Evolutionary conservation across 2,797 vertebrate genomes (phyloP), one percentile per base, ranked within the genome.

Genomic region (Bradypus variegatus): DNA sequence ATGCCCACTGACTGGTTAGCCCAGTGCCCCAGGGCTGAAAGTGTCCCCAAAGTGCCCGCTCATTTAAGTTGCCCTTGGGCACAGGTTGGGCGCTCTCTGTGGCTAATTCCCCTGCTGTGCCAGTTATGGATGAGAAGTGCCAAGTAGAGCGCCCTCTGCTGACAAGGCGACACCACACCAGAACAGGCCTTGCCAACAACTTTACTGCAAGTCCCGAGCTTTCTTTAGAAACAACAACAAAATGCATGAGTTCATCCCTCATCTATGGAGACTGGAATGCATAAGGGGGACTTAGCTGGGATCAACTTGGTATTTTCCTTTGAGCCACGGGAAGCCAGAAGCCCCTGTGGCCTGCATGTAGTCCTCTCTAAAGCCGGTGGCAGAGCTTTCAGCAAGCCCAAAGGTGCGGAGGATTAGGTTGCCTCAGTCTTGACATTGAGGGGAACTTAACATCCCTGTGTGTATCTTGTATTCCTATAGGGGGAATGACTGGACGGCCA

Each of bases 391-490:
- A 67, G 90, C 67, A 70, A 90, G 70, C 38, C 41, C 23, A 38
- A 88, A 90, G 41, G 72, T 55, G 69, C 65, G 64, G 45, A 41
- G 78, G 41, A 55, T 67, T 78, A 48, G 67, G 36, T 0, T 69
- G 91, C 36, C 65, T 77, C 38, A 29, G 25, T 65, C 62, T 91
- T 65, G 82, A 69, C 58, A 67, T 5, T 8, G 4, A 45, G 11
- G 82, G 58, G 83, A 13, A 23, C 41, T 64, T 79, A 67, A 88
- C 73, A 90, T 93, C 88, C 80, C 88, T 91, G n/a, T 38, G 60
- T 84, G 85, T 62, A 45, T 87, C 78, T 88, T 93, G 87, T 93
- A 93, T 94, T 94, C 91, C 89, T 91, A 84, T 23, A 84, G 90
- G 65, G 70, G 41, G 64, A 93, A 38, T 15, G 69, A 36, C n/a